Conservation (phyloP, 1,140 invertebrate species). For the Idris sp. region DNA sequence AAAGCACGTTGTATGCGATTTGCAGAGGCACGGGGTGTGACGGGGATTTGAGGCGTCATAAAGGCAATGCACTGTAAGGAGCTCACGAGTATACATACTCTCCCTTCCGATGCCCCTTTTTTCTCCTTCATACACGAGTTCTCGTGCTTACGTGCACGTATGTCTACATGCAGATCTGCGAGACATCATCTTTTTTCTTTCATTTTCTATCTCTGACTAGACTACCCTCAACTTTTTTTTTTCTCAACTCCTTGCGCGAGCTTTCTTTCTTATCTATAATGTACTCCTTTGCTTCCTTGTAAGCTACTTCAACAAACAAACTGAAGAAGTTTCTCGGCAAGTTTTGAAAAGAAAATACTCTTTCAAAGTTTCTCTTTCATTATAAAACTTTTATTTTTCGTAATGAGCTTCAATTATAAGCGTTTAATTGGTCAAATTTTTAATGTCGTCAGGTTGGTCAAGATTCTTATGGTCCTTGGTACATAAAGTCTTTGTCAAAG, state of each 20-base stretch:
- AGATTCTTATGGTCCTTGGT: conserved; percentile 15
- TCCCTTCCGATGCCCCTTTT: conserved; percentile 44
- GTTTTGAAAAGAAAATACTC: not conserved
- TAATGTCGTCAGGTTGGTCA: too few relatives aligned
- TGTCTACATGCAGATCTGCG: conserved; percentile 17
- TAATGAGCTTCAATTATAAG: too few relatives aligned
- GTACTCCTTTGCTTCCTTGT: not conserved
- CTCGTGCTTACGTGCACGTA: conserved; percentile 9
- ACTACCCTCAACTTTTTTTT: conserved; percentile 50
- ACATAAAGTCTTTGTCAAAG: conserved; percentile 28
- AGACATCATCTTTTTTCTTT: conserved; percentile 28
- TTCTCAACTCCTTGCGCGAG: conserved; percentile 30
- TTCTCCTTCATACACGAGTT: conserved; percentile 10
- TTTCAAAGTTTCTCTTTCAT: too few relatives aligned
- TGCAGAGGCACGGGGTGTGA: conserved; percentile 72
- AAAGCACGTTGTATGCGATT: conserved; percentile 72
- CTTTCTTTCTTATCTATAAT: conserved; percentile 41
- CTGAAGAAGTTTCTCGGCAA: too few relatives aligned
- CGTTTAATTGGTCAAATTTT: too few relatives aligned
- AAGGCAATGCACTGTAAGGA: conserved; percentile 78
- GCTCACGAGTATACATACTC: conserved; percentile 69
- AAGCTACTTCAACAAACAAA: not conserved
- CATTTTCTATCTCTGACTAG: conserved; percentile 25
- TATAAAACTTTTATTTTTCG: too few relatives aligned
- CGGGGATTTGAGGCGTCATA: conserved; percentile 73